A percentile compares a stretch with the other conserved stretches of the same genome.
Evolutionary conservation across 2,113 vertebrate genomes (phyloP).

Genomic region (Anarhynchus alexandrinus): DNA sequence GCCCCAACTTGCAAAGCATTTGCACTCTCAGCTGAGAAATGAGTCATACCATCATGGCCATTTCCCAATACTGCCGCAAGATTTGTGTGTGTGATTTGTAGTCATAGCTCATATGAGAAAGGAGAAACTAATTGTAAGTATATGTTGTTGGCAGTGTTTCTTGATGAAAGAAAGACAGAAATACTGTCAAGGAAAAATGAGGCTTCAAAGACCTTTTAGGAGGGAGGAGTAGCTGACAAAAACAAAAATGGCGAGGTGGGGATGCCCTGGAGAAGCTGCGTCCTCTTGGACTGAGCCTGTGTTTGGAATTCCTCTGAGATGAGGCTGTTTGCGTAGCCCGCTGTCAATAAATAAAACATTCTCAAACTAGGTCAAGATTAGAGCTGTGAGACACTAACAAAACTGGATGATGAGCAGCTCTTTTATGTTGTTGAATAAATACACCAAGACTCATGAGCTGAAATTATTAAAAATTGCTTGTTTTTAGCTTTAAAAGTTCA

Average conservation of each 20-base stretch:
- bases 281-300: neutral
- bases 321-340: neutral
- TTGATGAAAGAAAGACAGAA: neutral
- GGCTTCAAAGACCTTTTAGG: neutral
- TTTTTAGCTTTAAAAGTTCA: neutral
- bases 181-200: neutral
- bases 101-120: neutral
- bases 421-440: conserved; percentile 37
- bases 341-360: conserved; percentile 24
- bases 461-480: conserved; percentile 19
- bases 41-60: neutral
- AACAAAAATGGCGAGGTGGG: neutral
- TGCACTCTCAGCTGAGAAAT: conserved; percentile 7
- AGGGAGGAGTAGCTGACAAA: neutral
- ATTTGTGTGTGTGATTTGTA: neutral
- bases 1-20: neutral
- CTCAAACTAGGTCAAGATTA: conserved; percentile 48
- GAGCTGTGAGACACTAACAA: conserved; percentile 31
- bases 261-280: neutral
- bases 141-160: neutral
- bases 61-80: neutral
- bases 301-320: neutral
- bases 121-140: neutral
- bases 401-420: conserved; percentile 5
- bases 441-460: neutral